Evolutionary conservation across 2,888 invertebrate species (phyloP), one percentile per base, ranked within the genome.

Genomic region (Autographa gamma): DNA sequence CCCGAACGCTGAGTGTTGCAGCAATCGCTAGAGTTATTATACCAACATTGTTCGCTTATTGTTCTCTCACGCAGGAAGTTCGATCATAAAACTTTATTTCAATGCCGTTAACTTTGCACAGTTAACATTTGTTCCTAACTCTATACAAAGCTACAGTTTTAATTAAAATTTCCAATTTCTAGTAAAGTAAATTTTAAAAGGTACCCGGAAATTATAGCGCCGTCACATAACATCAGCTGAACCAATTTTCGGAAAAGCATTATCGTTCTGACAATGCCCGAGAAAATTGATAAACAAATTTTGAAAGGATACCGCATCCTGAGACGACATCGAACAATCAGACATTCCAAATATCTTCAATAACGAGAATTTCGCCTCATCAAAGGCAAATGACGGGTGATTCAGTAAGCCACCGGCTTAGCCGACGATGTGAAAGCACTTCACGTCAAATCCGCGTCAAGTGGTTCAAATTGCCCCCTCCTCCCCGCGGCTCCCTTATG

Each of bases 381-480:
- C 90, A 90, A 91, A 90, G 85, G 86, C 87, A 90, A 92, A 91
- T 91, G 90, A 90, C 86, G 88, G 89, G 86, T 89, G 90, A 91
- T 91, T 91, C 89, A 88, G 89, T 89, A 90, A 92, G 90, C 90
- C 88, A 90, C 86, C 86, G 86, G 88, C 86, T 90, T 87, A 88
- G 86, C 81, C 77, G 88, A 81, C 83, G 86, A 86, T 86, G 88
- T 90, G 86, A 90, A 91, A 92, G 90, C 91, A 90, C 91, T 91
- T 90, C 86, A 87, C 89, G 90, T 92, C 92, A 91, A 92, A 92
- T 91, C 85, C 86, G 84, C 90, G 87, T 93, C 91, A 91, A 93
- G 91, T 92, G 89, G 89, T 88, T 88, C 88, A 89, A 91, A 93
- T 92, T 90, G 88, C 88, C 88, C 87, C 85, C 87, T 77, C 77